A percentile compares a stretch with the other conserved stretches of the same genome.
These are phyloP conservation scores for Protobothrops mucrosquamatus DNA, from an alignment of 2,113 vertebrate species.

Conservation along the genomic window DNA sequence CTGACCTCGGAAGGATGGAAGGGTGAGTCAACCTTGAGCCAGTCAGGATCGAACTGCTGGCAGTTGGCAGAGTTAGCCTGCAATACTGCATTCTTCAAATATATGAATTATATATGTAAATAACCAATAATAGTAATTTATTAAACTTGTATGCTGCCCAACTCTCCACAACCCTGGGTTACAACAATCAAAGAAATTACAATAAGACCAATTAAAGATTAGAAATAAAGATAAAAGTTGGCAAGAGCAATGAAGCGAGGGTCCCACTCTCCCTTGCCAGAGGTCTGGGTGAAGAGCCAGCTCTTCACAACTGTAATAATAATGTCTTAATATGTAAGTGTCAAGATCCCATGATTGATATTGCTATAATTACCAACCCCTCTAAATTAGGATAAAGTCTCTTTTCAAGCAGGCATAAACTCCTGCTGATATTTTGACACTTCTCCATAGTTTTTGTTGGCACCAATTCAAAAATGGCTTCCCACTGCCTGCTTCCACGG, in stretches of 20 bases:
- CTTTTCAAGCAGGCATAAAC: neutral
- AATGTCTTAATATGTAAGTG: neutral
- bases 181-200: neutral
- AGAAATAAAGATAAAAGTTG: neutral
- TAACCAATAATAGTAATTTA: neutral
- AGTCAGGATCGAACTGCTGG: neutral
- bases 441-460: neutral
- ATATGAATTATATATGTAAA: neutral
- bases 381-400: neutral
- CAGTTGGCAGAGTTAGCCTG: neutral
- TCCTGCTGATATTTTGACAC: neutral
- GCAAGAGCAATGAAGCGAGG: neutral
- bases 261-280: neutral
- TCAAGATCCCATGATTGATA: neutral
- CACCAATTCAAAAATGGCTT: neutral
- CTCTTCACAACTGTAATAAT: neutral
- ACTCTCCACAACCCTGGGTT: neutral
- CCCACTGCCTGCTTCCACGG: neutral
- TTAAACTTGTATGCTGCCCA: neutral
- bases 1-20: neutral
- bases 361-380: neutral
- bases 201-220: neutral
- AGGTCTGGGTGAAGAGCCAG: neutral
- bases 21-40: neutral
- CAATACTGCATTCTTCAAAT: neutral